Evolutionary conservation across 2,113 vertebrate species (phyloP).

Genomic region (Tor tambroides): DNA sequence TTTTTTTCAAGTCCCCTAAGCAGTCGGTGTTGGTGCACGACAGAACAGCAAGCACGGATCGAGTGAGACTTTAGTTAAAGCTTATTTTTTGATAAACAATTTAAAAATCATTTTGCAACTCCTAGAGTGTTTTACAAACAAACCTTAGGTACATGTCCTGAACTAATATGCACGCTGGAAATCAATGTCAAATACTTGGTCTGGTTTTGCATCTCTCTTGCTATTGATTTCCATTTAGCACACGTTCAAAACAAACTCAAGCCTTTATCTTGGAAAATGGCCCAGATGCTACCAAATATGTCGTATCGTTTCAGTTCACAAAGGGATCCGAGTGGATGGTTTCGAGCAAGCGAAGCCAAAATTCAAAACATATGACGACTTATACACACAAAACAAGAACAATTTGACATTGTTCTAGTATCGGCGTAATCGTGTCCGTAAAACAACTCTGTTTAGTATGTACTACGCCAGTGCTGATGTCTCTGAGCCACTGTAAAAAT

Average conservation of each 20-base stretch:
- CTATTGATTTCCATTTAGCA: conserved; percentile 33
- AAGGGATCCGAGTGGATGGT: neutral
- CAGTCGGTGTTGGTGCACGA: no score
- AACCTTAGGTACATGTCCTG: neutral
- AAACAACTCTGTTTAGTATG: neutral
- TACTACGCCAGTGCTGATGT: neutral
- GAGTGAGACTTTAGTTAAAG: conserved; percentile 6
- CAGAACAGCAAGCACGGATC: neutral
- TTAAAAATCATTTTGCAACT: neutral
- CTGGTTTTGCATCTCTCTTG: conserved; percentile 39
- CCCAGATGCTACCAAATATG: conserved; percentile 35
- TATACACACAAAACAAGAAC: neutral
- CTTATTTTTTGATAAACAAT: conserved; percentile 23
- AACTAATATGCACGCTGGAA: conserved; percentile 8
- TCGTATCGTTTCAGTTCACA: neutral
- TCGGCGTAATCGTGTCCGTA: neutral
- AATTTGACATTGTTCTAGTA: conserved; percentile 14
- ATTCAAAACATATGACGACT: neutral
- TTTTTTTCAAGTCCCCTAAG: conserved; percentile 29
- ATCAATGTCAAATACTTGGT: conserved; percentile 32
- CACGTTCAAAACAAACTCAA: conserved; percentile 15
- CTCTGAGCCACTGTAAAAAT: conserved; percentile 9
- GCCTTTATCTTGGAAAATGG: conserved; percentile 7
- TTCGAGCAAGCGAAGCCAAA: neutral
- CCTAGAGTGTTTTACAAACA: conserved; percentile 7